Percentiles rank a stretch among this genome's conserved stretches.
These are phyloP conservation scores for Erebia ligea DNA, from an alignment of 2,888 invertebrate genomes.

Conservation along the genomic window DNA sequence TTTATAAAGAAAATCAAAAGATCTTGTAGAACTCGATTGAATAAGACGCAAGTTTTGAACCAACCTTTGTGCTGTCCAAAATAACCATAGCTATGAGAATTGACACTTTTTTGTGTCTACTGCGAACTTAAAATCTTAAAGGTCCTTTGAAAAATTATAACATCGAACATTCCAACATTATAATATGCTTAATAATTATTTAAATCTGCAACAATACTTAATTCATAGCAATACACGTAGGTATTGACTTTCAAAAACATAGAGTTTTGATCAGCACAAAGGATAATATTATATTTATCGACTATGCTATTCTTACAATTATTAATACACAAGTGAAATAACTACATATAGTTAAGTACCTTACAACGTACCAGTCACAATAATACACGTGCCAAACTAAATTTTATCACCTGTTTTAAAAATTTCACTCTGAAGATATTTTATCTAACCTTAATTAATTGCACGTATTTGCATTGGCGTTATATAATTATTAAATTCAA, in stretches of 20 bases:
- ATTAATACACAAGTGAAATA: slow-evolving; percentile 30
- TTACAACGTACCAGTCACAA: slow-evolving; percentile 47
- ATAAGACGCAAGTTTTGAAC: neutral
- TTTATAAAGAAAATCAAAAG: neutral
- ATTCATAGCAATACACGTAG: too few relatives aligned
- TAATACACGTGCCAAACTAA: slow-evolving; percentile 43
- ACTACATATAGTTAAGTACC: slow-evolving; percentile 23
- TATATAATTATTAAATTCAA: slow-evolving; percentile 43
- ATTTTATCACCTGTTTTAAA: slow-evolving; percentile 47
- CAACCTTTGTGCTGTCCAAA: neutral
- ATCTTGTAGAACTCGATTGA: neutral
- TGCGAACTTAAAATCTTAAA: too few relatives aligned
- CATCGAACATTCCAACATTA: too few relatives aligned
- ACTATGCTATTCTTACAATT: slow-evolving; percentile 25
- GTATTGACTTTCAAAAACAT: too few relatives aligned
- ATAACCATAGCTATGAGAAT: too few relatives aligned
- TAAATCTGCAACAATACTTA: too few relatives aligned
- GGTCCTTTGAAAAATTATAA: too few relatives aligned
- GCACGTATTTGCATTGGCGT: slow-evolving; percentile 53
- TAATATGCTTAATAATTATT: too few relatives aligned
- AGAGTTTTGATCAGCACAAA: slow-evolving; percentile 24
- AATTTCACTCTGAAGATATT: slow-evolving; percentile 47
- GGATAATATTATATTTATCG: slow-evolving; percentile 5
- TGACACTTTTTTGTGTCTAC: too few relatives aligned
- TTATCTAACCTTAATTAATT: slow-evolving; percentile 47